Conservation (phyloP, 2,113 vertebrate genomes). For the Sinosuthora webbiana region DNA sequence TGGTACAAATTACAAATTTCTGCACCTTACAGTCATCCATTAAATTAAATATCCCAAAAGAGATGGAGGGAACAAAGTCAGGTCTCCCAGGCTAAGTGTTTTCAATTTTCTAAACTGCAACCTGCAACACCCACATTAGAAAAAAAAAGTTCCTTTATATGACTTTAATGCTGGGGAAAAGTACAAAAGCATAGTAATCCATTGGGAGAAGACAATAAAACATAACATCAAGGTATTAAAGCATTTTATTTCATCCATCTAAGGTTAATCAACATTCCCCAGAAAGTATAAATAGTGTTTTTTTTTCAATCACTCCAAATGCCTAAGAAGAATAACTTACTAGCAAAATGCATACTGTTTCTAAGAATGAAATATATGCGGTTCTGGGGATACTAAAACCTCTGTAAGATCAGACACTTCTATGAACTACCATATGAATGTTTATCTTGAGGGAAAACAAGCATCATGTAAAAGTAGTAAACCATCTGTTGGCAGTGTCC, state of each 20-base stretch:
- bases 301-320: neutral
- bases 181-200: neutral
- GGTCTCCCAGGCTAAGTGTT: neutral
- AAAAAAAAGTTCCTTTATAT: neutral
- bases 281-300: neutral
- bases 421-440: neutral
- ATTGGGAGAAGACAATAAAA: neutral
- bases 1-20: neutral
- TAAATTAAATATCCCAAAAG: neutral
- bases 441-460: neutral
- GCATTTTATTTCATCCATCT: neutral
- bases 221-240: neutral
- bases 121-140: neutral
- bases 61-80: neutral
- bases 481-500: neutral
- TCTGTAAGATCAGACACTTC: neutral
- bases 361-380: neutral
- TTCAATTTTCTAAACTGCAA: neutral
- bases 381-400: neutral
- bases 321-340: neutral
- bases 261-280: neutral
- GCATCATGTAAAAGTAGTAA: neutral
- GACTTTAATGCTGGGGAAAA: neutral
- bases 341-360: neutral
- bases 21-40: neutral